Evolutionary conservation across 2,113 vertebrate species (phyloP), one percentile per base, ranked within the genome.

Genomic region (Anthoscopus minutus): DNA sequence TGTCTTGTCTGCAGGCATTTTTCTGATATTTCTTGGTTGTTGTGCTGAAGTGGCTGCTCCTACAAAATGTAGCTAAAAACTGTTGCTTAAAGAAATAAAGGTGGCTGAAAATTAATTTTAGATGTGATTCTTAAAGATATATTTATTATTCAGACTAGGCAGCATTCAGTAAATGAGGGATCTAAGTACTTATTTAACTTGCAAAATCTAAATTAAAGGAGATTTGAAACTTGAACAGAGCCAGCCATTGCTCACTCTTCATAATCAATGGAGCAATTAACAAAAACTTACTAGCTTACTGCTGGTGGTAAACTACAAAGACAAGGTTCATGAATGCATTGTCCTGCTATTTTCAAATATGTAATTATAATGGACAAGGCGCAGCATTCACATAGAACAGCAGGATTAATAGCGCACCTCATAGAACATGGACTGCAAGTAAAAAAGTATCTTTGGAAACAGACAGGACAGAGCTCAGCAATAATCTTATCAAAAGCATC

Each of bases 341-440:
- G 25, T 35, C 44, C 45, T 47, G 15, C 24, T 40, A 48, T 92
- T 89, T 90, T 66, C 45, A 70, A 81, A 24, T 53, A 56, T 5
- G 8, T 22, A 73, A 33, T 57, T 44, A 22, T 65, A 71, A 65
- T 11, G 22, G 37, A 48, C 16, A 69, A 48, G 27, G 31, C 21
- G 73, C 3, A 2, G 69, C 21, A 54, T 18, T 40, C 0, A 1
- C 2, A 1, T 7, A 30, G 35, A 84, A 35, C 9, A 73, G 23
- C 7, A 69, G 37, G 20, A 73, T 80, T 72, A 81, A 90, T 17
- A 81, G 25, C 15, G 35, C 24, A 70, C 8, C 18, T 53, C 16
- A 30, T 4, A n/a, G 9, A 57, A 11, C 7, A 31, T 4, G 7
- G 37, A 78, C 62, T 25, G 10, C 16, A 70, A 35, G 11, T 44